phyloP scores from a whole-genome alignment of 92 coral and sea anemone genomes.

The Palythoa heliodiscus region DNA sequence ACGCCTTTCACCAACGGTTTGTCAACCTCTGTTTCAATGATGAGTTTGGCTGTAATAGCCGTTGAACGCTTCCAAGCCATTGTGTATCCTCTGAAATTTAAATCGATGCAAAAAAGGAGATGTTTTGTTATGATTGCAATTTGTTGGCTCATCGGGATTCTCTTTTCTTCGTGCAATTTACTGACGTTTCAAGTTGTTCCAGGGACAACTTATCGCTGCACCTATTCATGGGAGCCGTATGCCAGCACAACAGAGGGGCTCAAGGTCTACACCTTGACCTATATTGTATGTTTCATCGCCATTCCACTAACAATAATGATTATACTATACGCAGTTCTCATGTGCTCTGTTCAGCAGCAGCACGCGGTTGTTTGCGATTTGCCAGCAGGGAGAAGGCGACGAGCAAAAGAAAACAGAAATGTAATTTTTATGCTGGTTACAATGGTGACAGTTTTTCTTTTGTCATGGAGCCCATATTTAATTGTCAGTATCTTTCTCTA shows the following conservation, averaged over 20 bases:
- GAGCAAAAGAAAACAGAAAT: slow-evolving; percentile 25
- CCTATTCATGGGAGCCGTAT: slow-evolving; percentile 5
- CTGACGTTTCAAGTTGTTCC: neutral
- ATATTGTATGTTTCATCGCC: slow-evolving; percentile 18
- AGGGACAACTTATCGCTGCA: neutral
- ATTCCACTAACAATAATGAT: slow-evolving; percentile 2
- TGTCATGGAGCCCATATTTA: slow-evolving; percentile 18
- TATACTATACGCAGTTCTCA: slow-evolving; percentile 1
- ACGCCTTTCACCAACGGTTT: slow-evolving; percentile 31
- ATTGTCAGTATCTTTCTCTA: neutral
- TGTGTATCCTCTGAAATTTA: slow-evolving; percentile 7
- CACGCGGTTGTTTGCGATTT: neutral
- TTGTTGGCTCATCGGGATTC: slow-evolving; percentile 10
- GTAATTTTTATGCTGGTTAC: slow-evolving; percentile 29
- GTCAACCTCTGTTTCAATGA: slow-evolving; percentile 20
- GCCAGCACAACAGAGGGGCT: neutral
- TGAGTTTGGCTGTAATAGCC: slow-evolving; percentile 15
- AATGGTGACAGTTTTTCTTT: slow-evolving; percentile 2
- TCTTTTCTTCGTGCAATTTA: slow-evolving; percentile 7
- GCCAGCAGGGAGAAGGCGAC: slow-evolving; percentile 24
- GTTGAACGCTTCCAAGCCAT: slow-evolving; percentile 35
- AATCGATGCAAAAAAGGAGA: neutral
- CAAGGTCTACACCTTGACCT: slow-evolving; percentile 7
- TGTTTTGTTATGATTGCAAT: neutral
- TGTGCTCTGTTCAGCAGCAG: slow-evolving; percentile 17